These are phyloP conservation scores for Ploceus nigricollis DNA, from an alignment of 2,113 vertebrate species.

Conservation along the genomic window DNA sequence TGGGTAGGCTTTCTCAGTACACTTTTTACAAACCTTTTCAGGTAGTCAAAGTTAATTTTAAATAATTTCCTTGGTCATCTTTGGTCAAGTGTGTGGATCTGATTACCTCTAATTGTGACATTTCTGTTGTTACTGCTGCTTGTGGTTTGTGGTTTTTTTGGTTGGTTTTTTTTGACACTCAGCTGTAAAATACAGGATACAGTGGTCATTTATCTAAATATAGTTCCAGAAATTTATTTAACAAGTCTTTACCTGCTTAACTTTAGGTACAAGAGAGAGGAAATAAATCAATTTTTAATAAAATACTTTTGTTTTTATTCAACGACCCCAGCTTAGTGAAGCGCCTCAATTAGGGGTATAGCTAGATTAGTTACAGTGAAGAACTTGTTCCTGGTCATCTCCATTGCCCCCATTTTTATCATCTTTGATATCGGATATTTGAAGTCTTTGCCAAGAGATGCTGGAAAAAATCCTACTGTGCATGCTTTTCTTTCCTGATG, in stretches of 20 bases:
- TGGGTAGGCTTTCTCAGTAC: neutral
- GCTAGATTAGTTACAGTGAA: neutral
- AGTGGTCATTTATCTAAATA: neutral
- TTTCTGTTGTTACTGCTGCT: neutral
- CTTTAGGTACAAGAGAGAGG: neutral
- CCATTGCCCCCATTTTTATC: neutral
- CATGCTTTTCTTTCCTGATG: neutral
- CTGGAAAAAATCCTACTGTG: neutral
- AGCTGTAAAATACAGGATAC: neutral
- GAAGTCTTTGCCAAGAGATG: neutral
- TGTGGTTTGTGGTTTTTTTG: neutral
- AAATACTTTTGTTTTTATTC: neutral
- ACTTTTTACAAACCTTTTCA: neutral
- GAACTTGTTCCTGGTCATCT: neutral
- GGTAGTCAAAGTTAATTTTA: neutral
- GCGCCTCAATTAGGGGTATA: neutral
- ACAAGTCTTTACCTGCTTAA: neutral
- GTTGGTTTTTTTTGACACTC: neutral
- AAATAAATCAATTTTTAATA: neutral
- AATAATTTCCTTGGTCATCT: neutral
- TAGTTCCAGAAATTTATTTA: neutral
- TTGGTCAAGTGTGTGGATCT: neutral
- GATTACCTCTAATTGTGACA: neutral
- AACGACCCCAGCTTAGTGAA: neutral
- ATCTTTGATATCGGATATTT: neutral